Base-by-base conservation (phyloP, 1,140 invertebrate species). In the Homalodisca vitripennis region DNA sequence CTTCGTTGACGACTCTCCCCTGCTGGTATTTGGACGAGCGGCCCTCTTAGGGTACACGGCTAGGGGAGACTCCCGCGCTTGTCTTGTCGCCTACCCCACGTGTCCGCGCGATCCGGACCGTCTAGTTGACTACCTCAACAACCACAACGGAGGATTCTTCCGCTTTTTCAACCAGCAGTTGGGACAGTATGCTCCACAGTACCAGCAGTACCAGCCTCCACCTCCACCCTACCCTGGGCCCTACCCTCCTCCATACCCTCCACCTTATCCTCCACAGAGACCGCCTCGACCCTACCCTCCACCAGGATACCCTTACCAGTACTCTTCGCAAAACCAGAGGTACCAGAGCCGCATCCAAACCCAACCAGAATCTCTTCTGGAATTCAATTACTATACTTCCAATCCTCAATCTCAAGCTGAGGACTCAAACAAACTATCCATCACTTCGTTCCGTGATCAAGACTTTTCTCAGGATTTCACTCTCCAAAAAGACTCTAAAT, bases 141-240 rank as follows among this genome's bases (percentile, higher is more conserved):
- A 93, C 79, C 86, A 94, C 76, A 92, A 92, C 68, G 92, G 92
- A 47, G 92, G 92, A 12, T 92, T 93, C 77, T 93, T 92, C 77
- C 84, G 89, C 66, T 90, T 89, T 74, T 92, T 93, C 75, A 86
- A 84, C 67, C 73, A 74, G 51, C 73, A 75, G 48, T 26, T 74
- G 14, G 66, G 63, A 17, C 70, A 74, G 22, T 74, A 72, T 31
- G 71, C 69, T 13, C 74, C 74, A 2, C 74, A 74, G 57, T 74
- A 74, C 63, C 68, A 30, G 14, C 30, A 67, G 13, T 66, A 62
- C 57, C 51, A 71, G 14, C 53, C 47, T 27, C 31, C 10, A 24
- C 31, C 41, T 24, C 60, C 66, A 20, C 31, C 48, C 1, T 29
- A n/a, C 3, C 29, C 53, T 62, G 53, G 30, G 41, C 24, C 26